Evolutionary conservation across 2,113 vertebrate genomes (phyloP).

Genomic region (Protobothrops mucrosquamatus): DNA sequence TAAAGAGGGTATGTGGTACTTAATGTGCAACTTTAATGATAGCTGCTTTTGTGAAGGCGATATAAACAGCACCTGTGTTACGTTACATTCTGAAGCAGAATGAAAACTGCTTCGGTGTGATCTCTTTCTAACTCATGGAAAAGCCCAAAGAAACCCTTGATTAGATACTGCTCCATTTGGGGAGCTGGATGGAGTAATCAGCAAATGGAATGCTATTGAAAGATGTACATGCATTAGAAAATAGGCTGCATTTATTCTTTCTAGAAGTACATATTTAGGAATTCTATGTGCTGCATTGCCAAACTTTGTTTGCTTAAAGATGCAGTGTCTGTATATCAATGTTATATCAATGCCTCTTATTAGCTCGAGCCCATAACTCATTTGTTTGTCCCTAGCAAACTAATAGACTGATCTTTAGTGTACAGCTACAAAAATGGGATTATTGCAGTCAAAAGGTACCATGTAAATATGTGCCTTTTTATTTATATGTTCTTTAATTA

Average conservation of each 20-base stretch:
- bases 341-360: neutral
- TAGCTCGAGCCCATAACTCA: neutral
- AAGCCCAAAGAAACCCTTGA: neutral
- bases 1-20: neutral
- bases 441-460: neutral
- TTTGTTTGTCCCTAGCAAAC: neutral
- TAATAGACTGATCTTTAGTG: neutral
- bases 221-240: neutral
- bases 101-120: neutral
- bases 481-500: neutral
- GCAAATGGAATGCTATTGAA: neutral
- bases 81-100: neutral
- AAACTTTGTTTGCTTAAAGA: neutral
- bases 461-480: neutral
- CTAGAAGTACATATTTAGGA: neutral
- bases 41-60: neutral
- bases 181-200: neutral
- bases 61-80: neutral
- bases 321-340: neutral
- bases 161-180: neutral
- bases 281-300: neutral
- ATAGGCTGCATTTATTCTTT: neutral
- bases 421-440: neutral
- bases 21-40: neutral
- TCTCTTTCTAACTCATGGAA: neutral